Conservation (phyloP, 2,888 invertebrate genomes). For the Brachypalpus laphriformis region DNA sequence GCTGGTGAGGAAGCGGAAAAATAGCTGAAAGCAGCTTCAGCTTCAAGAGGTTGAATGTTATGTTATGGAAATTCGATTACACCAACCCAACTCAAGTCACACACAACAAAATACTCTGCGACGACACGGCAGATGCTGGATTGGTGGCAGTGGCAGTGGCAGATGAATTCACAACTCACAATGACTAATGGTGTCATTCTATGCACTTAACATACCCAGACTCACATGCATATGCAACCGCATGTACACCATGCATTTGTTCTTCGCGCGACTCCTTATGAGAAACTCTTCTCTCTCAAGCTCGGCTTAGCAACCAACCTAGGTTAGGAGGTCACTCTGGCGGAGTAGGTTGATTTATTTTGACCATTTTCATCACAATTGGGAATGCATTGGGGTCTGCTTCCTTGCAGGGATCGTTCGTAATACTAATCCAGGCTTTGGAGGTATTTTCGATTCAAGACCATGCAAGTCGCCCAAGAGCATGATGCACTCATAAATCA, state of each 20-base stretch:
- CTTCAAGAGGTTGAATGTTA: slow-evolving; percentile 51
- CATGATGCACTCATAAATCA: slow-evolving; percentile 65
- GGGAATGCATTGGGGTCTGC: slow-evolving; percentile 34
- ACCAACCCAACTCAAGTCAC: slow-evolving; percentile 11
- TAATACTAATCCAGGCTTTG: slow-evolving; percentile 25
- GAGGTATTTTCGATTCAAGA: slow-evolving; percentile 30
- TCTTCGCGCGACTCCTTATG: slow-evolving; percentile 22
- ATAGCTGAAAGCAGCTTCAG: slow-evolving; percentile 24
- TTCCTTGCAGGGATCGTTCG: not conserved
- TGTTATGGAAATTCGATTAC: slow-evolving; percentile 69
- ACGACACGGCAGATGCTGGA: slow-evolving; percentile 23
- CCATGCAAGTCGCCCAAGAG: slow-evolving; percentile 6
- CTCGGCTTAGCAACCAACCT: slow-evolving; percentile 25
- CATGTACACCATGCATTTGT: slow-evolving; percentile 36
- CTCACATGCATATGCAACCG: slow-evolving; percentile 42
- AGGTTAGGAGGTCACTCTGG: slow-evolving; percentile 59
- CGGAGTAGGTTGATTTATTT: slow-evolving; percentile 44
- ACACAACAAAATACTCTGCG: slow-evolving; percentile 6
- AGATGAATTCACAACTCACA: slow-evolving; percentile 62
- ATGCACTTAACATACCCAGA: slow-evolving; percentile 14
- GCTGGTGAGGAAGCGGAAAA: slow-evolving; percentile 2
- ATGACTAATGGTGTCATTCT: slow-evolving; percentile 66
- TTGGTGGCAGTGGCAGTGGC: not conserved
- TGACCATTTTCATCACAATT: slow-evolving; percentile 60
- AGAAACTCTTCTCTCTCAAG: slow-evolving; percentile 19